Base-by-base conservation (phyloP, 2,888 invertebrate species). In the Netelia fuscicornis region DNA sequence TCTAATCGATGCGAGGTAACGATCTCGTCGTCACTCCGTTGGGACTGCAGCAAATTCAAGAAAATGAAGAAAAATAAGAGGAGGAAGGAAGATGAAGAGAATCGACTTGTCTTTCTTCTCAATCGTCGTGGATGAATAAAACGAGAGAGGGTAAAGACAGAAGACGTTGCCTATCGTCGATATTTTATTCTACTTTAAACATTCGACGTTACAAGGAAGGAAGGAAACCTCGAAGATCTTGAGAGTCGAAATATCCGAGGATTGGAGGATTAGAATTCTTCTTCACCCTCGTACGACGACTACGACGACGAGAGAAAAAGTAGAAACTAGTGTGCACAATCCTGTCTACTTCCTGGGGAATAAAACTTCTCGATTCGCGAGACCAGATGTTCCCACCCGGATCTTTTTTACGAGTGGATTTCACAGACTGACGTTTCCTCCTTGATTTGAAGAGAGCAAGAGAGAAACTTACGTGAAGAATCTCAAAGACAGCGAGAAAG, bases 321-420 rank as follows among this genome's bases (percentile, higher is more conserved):
- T 65, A 17, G 37, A 65, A 65, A 37, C 30, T 37, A 13, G 64
- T 58, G 20, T 58, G 20, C 17, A 20, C 58, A 52, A 13, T 11
- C 30, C 30, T 70, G 54, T 3, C 25, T 54, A 11, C 30, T 17
- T 70, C 25, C 70, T 70, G n/a, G 54, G 70, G 54, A 70, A 23
- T 70, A 70, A 70, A 70, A 54, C n/a, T 52, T 70, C 70, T 23
- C 70, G 67, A 67, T 67, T 70, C 52, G 17, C 67, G 25, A 70
- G 65, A 65, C 17, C 25, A 54, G 52, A 54, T 70, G 52, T 70
- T 54, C 70, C 30, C 70, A 17, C 54, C 6, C 11, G 54, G 68
- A 52, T 70, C 20, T 52, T 70, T 52, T 52, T 10, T 58, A 52
- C 13, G 25, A 70, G 52, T 52, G 52, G 20, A 67, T n/a, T 20